Evolutionary conservation across 2,888 invertebrate genomes (phyloP).

Genomic region (Caenorhabditis macrosperma): DNA sequence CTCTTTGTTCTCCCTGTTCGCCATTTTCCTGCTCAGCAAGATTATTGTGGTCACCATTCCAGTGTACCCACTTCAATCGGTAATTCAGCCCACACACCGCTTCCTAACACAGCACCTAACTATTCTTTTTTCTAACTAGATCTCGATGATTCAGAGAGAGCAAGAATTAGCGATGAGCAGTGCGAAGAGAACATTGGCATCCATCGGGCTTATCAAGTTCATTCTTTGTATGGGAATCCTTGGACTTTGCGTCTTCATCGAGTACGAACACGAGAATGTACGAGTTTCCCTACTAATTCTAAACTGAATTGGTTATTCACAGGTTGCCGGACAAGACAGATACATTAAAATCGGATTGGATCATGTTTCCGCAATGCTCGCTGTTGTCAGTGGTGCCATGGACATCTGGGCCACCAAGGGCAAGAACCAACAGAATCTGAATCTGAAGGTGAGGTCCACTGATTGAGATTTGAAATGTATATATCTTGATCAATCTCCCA

Average conservation of each 20-base stretch:
- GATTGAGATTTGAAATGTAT: neutral
- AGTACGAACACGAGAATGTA: conserved; percentile 77
- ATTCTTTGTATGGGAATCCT: conserved; percentile 73
- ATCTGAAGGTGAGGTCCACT: conserved; percentile 72
- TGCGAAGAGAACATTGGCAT: conserved; percentile 64
- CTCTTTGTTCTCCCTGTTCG: conserved; percentile 72
- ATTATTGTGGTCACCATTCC: conserved; percentile 73
- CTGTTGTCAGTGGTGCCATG: conserved; percentile 72
- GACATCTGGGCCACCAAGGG: conserved; percentile 75
- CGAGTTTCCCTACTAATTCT: neutral
- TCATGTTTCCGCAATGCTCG: conserved; percentile 76
- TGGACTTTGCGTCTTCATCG: conserved; percentile 78
- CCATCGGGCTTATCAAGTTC: conserved; percentile 75
- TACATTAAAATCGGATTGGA: conserved; percentile 79
- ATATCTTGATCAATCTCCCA: conserved; percentile 21
- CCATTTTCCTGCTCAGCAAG: conserved; percentile 72
- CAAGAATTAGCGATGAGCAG: conserved; percentile 71
- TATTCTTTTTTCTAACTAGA: conserved; percentile 29
- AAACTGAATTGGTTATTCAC: neutral
- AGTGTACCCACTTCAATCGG: conserved; percentile 71
- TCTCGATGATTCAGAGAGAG: conserved; percentile 70
- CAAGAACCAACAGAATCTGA: conserved; percentile 72
- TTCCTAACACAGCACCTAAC: conserved; percentile 14
- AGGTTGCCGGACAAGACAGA: conserved; percentile 72
- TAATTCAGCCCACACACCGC: conserved; percentile 29